These are phyloP conservation scores for Engystomops pustulosus DNA, from an alignment of 2,113 vertebrate species.

Conservation along the genomic window DNA sequence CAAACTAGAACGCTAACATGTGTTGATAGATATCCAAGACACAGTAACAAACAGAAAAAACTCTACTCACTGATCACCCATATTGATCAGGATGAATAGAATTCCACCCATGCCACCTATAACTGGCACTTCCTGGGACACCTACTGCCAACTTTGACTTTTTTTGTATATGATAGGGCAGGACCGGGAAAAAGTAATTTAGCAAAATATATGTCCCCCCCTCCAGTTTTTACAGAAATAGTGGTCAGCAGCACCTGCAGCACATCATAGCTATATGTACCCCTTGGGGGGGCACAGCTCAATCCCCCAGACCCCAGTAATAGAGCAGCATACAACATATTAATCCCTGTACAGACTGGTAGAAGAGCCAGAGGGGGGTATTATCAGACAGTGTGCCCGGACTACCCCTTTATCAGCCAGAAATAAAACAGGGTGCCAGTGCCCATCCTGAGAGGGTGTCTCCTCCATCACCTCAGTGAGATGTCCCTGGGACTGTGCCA, in stretches of 20 bases:
- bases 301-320: too few species aligned
- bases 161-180: not conserved
- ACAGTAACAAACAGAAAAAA: not conserved
- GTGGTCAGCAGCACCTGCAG: not conserved
- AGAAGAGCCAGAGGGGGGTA: too few species aligned
- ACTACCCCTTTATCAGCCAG: too few species aligned
- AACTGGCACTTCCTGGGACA: not conserved
- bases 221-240: not conserved
- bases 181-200: too few species aligned
- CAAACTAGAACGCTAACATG: not conserved
- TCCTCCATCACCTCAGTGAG: not conserved
- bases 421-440: not conserved
- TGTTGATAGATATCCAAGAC: not conserved
- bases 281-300: too few species aligned
- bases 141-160: not conserved
- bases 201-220: not conserved
- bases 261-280: not conserved
- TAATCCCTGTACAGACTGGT: too few species aligned
- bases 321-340: too few species aligned
- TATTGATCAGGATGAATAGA: too few species aligned
- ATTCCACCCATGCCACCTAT: not conserved
- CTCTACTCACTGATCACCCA: not conserved
- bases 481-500: constrained; percentile 31
- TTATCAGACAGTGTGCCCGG: too few species aligned
- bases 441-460: not conserved